Evolutionary conservation across 2,888 invertebrate species (phyloP).

Genomic region (Embidobia sp.): DNA sequence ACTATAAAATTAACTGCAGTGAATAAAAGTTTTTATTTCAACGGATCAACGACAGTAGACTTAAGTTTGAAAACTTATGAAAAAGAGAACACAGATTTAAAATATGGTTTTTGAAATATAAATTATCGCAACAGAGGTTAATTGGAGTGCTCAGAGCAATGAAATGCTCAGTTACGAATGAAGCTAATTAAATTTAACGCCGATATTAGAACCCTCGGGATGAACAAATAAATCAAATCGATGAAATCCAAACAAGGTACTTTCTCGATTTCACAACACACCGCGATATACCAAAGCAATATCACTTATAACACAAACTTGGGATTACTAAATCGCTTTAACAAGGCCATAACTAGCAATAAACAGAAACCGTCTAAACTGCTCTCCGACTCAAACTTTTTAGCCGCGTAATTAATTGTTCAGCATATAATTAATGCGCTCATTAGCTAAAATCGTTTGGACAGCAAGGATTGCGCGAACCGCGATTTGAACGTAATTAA

Average conservation of each 20-base stretch:
- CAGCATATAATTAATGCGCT: slow-evolving; percentile 40
- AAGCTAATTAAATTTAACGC: slow-evolving; percentile 38
- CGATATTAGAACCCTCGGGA: slow-evolving; percentile 25
- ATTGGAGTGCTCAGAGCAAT: slow-evolving; percentile 39
- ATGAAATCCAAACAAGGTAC: slow-evolving; percentile 34
- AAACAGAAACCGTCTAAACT: slow-evolving; percentile 36
- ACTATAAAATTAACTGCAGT: no score
- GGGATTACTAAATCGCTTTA: slow-evolving; percentile 48
- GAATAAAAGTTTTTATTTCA: no score
- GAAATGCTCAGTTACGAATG: slow-evolving; percentile 32
- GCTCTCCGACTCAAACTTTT: slow-evolving; percentile 29
- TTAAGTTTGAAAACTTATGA: no score
- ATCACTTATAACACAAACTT: slow-evolving; percentile 47
- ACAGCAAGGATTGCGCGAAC: slow-evolving; percentile 13
- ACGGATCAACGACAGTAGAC: no score
- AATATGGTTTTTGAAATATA: no score
- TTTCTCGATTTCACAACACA: slow-evolving; percentile 55
- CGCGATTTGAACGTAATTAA: slow-evolving; percentile 28
- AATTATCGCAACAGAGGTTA: slow-evolving; percentile 36
- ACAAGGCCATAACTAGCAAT: slow-evolving; percentile 42
- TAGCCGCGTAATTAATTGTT: slow-evolving; percentile 35
- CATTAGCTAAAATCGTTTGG: slow-evolving; percentile 37
- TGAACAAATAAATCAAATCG: slow-evolving; percentile 40
- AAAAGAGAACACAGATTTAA: no score
- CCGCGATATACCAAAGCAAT: slow-evolving; percentile 28